Conservation (phyloP, 2,888 invertebrate species). For the Copidosoma aretas region DNA sequence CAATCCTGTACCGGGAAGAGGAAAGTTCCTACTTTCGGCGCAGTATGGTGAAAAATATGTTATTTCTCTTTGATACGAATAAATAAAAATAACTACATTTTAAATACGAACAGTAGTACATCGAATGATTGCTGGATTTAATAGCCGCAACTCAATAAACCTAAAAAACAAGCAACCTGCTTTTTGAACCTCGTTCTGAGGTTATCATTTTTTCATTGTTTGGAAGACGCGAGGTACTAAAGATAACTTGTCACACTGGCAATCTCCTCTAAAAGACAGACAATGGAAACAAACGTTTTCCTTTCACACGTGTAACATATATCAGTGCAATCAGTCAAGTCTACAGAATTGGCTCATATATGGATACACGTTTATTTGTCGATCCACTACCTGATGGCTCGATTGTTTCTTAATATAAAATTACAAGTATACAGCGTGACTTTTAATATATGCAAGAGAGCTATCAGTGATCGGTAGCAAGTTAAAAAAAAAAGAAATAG, state of each 20-base stretch:
- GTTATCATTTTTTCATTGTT: slow-evolving; percentile 27
- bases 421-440: neutral
- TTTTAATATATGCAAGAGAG: neutral
- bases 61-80: neutral
- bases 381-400: slow-evolving; percentile 6
- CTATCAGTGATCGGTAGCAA: slow-evolving; percentile 5
- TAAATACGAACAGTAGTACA: neutral
- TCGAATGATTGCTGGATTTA: slow-evolving; percentile 10
- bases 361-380: slow-evolving; percentile 2
- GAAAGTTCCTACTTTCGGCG: too few relatives aligned
- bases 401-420: slow-evolving; percentile 1
- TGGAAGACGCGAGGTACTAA: slow-evolving; percentile 38
- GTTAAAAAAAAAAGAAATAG: slow-evolving; percentile 1
- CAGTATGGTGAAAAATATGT: too few relatives aligned
- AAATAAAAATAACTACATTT: neutral
- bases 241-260: slow-evolving; percentile 24
- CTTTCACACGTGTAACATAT: slow-evolving; percentile 7
- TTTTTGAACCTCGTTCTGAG: slow-evolving; percentile 32
- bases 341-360: slow-evolving; percentile 27
- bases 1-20: too few relatives aligned
- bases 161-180: slow-evolving; percentile 7
- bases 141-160: slow-evolving; percentile 1
- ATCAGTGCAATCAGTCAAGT: slow-evolving; percentile 32
- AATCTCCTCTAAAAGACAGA: slow-evolving; percentile 12
- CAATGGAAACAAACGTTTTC: slow-evolving; percentile 27